Percentiles rank a stretch among this genome's conserved stretches.
phyloP scores from a whole-genome alignment of 2,888 invertebrate species.

The Dolomedes plantarius region DNA sequence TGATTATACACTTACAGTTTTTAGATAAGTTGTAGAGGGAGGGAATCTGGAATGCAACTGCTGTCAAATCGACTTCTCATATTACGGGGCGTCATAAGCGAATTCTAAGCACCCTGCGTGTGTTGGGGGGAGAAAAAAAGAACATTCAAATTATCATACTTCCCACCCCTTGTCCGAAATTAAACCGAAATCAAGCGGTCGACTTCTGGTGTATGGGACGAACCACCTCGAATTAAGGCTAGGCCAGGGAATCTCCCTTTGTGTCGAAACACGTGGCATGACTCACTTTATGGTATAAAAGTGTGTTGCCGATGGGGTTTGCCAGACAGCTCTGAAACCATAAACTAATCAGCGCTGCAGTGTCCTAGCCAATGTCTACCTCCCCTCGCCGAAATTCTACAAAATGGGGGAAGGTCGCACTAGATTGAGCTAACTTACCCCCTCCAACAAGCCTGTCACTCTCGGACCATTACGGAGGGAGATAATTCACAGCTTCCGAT shows the following conservation, averaged over 20 bases:
- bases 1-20: no score
- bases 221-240: neutral
- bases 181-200: conserved; percentile 57
- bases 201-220: conserved; percentile 23
- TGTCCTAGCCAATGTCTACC: conserved; percentile 6
- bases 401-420: neutral
- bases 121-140: neutral
- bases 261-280: conserved; percentile 52
- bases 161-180: conserved; percentile 24
- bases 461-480: neutral
- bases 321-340: conserved; percentile 12
- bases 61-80: neutral
- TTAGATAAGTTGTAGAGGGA: no score
- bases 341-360: conserved; percentile 59
- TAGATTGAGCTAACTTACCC: neutral
- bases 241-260: conserved; percentile 31
- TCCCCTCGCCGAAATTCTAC: conserved; percentile 39
- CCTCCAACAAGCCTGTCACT: neutral
- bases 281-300: conserved; percentile 55
- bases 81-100: neutral
- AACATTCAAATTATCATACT: conserved; percentile 14
- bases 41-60: no score
- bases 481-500: neutral
- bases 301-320: conserved; percentile 12
- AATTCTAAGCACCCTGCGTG: neutral